Evolutionary conservation across 2,888 invertebrate genomes (phyloP).

Genomic region (Hoplodrina ambigua): DNA sequence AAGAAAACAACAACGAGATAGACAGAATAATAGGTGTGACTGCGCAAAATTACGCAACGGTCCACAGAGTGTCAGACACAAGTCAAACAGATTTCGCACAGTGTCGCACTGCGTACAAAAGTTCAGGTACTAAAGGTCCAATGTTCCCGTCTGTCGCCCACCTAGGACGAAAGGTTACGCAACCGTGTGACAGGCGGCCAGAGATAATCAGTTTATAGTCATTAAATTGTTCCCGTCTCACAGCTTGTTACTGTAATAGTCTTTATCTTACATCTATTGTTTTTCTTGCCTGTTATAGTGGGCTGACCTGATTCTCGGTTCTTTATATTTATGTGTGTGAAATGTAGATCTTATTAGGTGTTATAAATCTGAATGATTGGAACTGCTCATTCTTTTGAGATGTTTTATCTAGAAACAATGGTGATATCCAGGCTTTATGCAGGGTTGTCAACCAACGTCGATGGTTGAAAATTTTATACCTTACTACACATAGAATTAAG

Average conservation of each 20-base stretch:
- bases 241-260: constrained; percentile 61
- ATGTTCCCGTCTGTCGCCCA: neutral
- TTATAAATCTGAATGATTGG: constrained; percentile 4
- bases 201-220: constrained; percentile 64
- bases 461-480: too few relatives aligned
- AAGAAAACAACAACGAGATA: neutral
- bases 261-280: constrained; percentile 66
- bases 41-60: constrained; percentile 31
- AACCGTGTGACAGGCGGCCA: constrained; percentile 57
- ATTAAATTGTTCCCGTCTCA: constrained; percentile 63
- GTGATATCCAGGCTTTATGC: neutral
- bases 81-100: constrained; percentile 15
- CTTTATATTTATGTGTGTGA: constrained; percentile 24
- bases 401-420: neutral
- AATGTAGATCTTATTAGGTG: constrained; percentile 23
- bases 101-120: constrained; percentile 44
- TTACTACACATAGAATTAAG: too few relatives aligned
- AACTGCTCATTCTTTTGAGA: constrained; percentile 12
- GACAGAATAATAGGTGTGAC: neutral
- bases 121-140: neutral
- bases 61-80: constrained; percentile 7
- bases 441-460: neutral
- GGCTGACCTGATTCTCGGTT: constrained; percentile 56
- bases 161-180: constrained; percentile 17
- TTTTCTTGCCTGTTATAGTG: constrained; percentile 50